phyloP scores from a whole-genome alignment of 2,113 vertebrate genomes.

The Scophthalmus maximus region DNA sequence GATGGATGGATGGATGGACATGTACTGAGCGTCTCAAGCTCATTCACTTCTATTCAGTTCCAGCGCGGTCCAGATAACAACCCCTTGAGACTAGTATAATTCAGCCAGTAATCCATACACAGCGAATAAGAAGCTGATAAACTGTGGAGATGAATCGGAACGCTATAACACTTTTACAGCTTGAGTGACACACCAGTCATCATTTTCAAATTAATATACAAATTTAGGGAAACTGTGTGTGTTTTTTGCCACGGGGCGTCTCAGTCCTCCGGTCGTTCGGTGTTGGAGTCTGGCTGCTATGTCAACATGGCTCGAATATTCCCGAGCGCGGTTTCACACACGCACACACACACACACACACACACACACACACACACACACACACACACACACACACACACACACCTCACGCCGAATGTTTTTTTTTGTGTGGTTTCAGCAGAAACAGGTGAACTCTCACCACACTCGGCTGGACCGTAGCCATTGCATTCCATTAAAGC shows the following conservation, averaged over 20 bases:
- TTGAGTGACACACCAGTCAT: neutral
- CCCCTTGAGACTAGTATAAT: neutral
- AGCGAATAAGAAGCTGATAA: neutral
- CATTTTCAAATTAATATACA: neutral
- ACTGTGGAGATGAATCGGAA: neutral
- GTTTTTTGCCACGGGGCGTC: no score
- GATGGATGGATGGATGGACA: neutral
- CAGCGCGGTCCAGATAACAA: neutral
- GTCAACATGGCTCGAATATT: neutral
- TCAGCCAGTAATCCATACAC: neutral
- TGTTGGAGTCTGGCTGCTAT: neutral
- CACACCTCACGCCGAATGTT: neutral
- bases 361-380: no score
- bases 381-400: no score
- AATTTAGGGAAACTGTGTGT: neutral
- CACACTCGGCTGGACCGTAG: conserved; percentile 20
- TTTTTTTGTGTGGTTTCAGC: neutral
- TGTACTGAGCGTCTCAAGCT: neutral
- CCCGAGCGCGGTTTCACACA: neutral
- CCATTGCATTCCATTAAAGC: conserved; percentile 36
- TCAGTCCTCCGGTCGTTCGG: neutral
- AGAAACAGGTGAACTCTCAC: conserved; percentile 14
- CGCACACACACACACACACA: no score
- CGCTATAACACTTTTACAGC: no score
- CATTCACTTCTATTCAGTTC: neutral